phyloP scores from a whole-genome alignment of 2,888 invertebrate species.

The Lithophane semibrunnea region DNA sequence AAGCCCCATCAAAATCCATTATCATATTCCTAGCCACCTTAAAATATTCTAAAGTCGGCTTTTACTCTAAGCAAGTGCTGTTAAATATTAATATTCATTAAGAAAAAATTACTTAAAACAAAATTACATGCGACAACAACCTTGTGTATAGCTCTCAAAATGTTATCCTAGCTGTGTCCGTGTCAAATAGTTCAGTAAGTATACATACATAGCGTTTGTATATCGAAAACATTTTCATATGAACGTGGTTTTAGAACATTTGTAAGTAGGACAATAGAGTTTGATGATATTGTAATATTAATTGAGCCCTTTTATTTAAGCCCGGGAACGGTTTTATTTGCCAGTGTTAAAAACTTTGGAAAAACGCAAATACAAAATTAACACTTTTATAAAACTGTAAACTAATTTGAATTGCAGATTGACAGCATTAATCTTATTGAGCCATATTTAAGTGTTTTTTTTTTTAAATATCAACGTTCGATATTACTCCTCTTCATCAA shows the following conservation, averaged over 20 bases:
- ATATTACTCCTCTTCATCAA: neutral
- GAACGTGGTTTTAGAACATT: conserved; percentile 82
- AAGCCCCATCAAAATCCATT: neutral
- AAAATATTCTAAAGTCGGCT: neutral
- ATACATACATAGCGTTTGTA: conserved; percentile 88
- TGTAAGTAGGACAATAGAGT: conserved; percentile 79
- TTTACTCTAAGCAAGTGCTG: neutral
- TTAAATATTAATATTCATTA: neutral
- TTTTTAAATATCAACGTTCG: neutral
- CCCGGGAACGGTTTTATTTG: conserved; percentile 54
- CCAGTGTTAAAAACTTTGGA: neutral
- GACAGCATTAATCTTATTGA: neutral
- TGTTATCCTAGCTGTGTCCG: conserved; percentile 40
- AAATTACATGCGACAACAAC: neutral
- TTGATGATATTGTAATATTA: conserved; percentile 62
- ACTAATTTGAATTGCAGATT: neutral
- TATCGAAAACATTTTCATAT: conserved; percentile 84
- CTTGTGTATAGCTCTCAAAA: conserved; percentile 11
- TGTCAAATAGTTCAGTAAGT: conserved; percentile 78
- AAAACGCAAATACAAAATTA: neutral
- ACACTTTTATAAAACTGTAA: conserved; percentile 9
- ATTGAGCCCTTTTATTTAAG: conserved; percentile 66
- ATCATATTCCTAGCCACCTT: neutral
- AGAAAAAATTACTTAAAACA: neutral
- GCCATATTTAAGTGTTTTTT: fast-evolving